Evolutionary conservation across 2,888 invertebrate species (phyloP).

Genomic region (Leptopilina myrica): DNA sequence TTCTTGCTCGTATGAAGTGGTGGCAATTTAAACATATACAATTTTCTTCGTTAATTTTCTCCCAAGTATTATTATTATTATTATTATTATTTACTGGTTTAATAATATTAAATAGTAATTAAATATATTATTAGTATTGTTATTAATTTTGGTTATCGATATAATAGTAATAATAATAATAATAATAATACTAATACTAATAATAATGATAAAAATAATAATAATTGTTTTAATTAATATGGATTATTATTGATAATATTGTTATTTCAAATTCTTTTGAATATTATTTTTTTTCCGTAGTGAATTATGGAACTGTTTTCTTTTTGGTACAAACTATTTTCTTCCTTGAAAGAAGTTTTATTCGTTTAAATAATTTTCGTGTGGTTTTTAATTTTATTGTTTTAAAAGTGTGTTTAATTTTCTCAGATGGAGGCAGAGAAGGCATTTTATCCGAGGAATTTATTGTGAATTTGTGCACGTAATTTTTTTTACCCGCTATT

Average conservation of each 20-base stretch:
- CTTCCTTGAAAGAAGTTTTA: no score
- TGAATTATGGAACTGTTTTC: not conserved
- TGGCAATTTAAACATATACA: slow-evolving; percentile 18
- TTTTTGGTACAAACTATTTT: not conserved
- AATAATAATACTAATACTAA: no score
- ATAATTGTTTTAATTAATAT: no score
- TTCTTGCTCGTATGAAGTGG: slow-evolving; percentile 20
- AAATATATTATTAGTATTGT: no score
- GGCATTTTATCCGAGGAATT: not conserved
- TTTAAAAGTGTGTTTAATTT: not conserved
- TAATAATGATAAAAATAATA: no score
- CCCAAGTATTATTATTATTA: not conserved
- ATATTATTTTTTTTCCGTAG: no score
- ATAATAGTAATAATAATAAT: no score
- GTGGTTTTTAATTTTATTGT: not conserved
- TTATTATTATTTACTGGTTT: not conserved
- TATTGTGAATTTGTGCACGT: not conserved
- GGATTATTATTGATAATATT: no score
- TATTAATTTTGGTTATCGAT: no score
- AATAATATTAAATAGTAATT: not conserved
- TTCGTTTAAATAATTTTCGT: no score
- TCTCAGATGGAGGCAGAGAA: no score
- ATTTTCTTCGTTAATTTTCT: slow-evolving; percentile 3
- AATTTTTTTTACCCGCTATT: not conserved
- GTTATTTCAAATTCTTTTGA: no score